A percentile compares a stretch with the other conserved stretches of the same genome.
These are phyloP conservation scores for Pangasius mekongensis DNA, from an alignment of 2,797 vertebrate species.

Conservation along the genomic window DNA sequence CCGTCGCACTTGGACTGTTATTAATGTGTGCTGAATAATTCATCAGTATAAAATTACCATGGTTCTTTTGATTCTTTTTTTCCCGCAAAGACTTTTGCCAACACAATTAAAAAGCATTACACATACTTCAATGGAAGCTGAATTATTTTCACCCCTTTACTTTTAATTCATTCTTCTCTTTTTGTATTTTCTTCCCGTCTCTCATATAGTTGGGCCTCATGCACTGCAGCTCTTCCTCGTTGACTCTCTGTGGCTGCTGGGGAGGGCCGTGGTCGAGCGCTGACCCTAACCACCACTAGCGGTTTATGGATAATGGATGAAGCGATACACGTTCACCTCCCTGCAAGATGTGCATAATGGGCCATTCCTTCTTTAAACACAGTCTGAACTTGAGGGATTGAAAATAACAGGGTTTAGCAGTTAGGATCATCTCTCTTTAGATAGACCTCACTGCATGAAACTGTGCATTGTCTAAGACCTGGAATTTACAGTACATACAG, in stretches of 20 bases:
- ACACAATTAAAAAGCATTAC: slow-evolving; percentile 84
- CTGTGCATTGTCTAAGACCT: neutral
- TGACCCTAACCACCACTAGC: slow-evolving; percentile 71
- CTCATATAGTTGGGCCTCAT: slow-evolving; percentile 12
- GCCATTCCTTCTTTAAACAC: slow-evolving; percentile 66
- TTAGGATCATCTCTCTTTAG: slow-evolving; percentile 57
- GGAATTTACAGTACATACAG: neutral
- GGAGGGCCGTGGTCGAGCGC: slow-evolving; percentile 66
- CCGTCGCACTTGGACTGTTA: slow-evolving; percentile 74
- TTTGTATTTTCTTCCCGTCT: slow-evolving; percentile 49
- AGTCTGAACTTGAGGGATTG: slow-evolving; percentile 55
- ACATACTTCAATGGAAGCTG: slow-evolving; percentile 78
- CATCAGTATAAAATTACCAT: slow-evolving; percentile 84
- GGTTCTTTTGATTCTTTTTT: slow-evolving; percentile 73
- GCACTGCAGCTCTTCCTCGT: slow-evolving; percentile 36
- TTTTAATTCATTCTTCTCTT: slow-evolving; percentile 45
- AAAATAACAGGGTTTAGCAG: slow-evolving; percentile 53
- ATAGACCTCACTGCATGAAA: slow-evolving; percentile 45
- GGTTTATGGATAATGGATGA: slow-evolving; percentile 78
- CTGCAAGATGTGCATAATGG: slow-evolving; percentile 62
- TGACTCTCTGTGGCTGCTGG: slow-evolving; percentile 50
- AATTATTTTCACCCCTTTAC: slow-evolving; percentile 72
- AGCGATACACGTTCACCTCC: slow-evolving; percentile 67
- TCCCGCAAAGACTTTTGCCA: slow-evolving; percentile 76
- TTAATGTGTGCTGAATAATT: slow-evolving; percentile 85